Evolutionary conservation across 2,888 invertebrate species (phyloP), one percentile per base, ranked within the genome.

Genomic region (Drosophila eohydei): DNA sequence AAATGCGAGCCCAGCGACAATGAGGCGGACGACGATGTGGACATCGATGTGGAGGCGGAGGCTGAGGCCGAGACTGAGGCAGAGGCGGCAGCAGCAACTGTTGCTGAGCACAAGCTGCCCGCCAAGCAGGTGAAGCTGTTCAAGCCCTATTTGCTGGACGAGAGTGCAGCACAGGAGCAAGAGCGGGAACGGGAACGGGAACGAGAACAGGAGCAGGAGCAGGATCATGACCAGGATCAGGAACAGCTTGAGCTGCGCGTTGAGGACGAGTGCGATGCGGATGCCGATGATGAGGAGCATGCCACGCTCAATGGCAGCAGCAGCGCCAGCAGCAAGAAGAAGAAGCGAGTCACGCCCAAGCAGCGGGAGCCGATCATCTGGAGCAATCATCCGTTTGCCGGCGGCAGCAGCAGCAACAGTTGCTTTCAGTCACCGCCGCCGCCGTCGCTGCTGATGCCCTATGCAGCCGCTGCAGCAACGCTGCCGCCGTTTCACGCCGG

Each of bases 101-200:
- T 69, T 54, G 74, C 74, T 2, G 65, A 77, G 38, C 67, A 63
- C 48, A 88, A 89, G 55, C 38, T 83, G 58, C 90, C 91, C 28
- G 83, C 89, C 5, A 92, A 92, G 73, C 95, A 96, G 59, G 95
- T 96, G 83, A 96, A 96, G 91, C 93, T 96, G 44, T 96, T 96
- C 93, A 95, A 96, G 90, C 96, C 96, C 36, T 96, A 96, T 92
- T 93, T 96, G 57, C 94, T 96, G 74, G 96, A 95, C 85, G 94
- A 95, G 48, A 94, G 94, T 48, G 56, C 63, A 30, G 68, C 48
- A 51, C 74, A 11, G 67, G 63, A 62, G 0, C n/a, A 28, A 2
- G 55, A 48, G 4, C 30, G 8, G 36, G 21, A 59, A 3, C 14
- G 11, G 21, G 40, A 41, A 5, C 40, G 7, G 9, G 50, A 63